A percentile compares a stretch with the other conserved stretches of the same genome.
These are phyloP conservation scores for Rhaphigaster nebulosa DNA, from an alignment of 2,888 invertebrate species.

Conservation along the genomic window DNA sequence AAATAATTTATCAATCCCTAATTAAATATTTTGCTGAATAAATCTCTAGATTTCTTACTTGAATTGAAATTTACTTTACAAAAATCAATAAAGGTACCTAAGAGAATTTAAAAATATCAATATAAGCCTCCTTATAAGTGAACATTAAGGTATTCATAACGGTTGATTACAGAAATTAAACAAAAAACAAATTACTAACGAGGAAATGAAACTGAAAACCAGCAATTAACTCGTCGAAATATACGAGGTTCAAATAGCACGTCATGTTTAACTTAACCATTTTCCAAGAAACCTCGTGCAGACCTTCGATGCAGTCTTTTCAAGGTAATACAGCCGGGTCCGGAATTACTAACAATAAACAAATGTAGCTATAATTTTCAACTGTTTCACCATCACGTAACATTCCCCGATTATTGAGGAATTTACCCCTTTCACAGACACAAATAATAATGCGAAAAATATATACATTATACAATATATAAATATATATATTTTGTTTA, in stretches of 20 bases:
- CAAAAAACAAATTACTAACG: background rate
- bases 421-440: background rate
- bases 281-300: constrained; percentile 27
- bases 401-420: background rate
- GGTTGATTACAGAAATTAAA: background rate
- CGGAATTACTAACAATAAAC: background rate
- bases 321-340: background rate
- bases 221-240: background rate
- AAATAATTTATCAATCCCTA: too few species aligned
- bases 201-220: background rate
- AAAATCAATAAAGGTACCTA: too few species aligned
- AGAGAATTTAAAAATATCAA: too few species aligned
- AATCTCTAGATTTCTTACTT: too few species aligned
- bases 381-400: background rate
- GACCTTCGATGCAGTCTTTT: background rate
- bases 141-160: background rate
- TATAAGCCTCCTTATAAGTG: too few species aligned
- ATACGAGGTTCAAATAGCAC: background rate
- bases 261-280: constrained; percentile 15
- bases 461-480: too few species aligned
- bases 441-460: background rate
- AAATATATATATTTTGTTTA: too few species aligned
- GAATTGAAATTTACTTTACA: too few species aligned
- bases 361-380: background rate
- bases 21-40: too few species aligned